These are phyloP conservation scores for Gymnodraco acuticeps DNA, from an alignment of 2,797 vertebrate species.

Conservation along the genomic window DNA sequence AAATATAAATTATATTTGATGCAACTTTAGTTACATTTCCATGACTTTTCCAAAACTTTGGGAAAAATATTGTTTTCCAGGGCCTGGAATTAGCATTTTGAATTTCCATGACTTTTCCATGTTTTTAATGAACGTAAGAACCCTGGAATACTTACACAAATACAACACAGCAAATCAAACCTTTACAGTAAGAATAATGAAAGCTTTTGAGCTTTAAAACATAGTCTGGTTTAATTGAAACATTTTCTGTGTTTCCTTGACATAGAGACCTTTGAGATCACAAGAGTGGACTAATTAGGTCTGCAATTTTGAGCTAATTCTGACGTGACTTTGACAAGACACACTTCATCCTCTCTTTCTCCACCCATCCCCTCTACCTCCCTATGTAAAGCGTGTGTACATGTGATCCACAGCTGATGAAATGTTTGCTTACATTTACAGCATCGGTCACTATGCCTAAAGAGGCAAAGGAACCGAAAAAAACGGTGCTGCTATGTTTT, in stretches of 20 bases:
- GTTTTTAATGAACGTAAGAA: no score
- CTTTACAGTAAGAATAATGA: no score
- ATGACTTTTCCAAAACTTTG: no score
- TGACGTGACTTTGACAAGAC: slow-evolving; percentile 19
- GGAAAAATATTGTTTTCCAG: no score
- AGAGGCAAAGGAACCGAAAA: background rate
- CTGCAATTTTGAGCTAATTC: background rate
- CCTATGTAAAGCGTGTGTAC: background rate
- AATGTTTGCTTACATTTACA: slow-evolving; percentile 16
- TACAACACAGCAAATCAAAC: no score
- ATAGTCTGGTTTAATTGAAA: background rate
- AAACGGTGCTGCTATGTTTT: no score
- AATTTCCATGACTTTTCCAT: no score
- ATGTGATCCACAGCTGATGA: slow-evolving; percentile 16
- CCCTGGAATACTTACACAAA: no score
- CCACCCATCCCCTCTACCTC: background rate
- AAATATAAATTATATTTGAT: no score
- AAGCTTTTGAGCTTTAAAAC: background rate
- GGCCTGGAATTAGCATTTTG: no score
- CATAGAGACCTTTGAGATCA: background rate
- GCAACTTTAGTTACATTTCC: no score
- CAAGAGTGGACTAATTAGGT: slow-evolving; percentile 1
- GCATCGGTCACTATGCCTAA: background rate
- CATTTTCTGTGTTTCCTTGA: background rate
- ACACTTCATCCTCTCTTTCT: slow-evolving; percentile 9